Evolutionary conservation across 2,113 vertebrate species (phyloP), one percentile per base, ranked within the genome.

Genomic region (Oceanodroma tethys): DNA sequence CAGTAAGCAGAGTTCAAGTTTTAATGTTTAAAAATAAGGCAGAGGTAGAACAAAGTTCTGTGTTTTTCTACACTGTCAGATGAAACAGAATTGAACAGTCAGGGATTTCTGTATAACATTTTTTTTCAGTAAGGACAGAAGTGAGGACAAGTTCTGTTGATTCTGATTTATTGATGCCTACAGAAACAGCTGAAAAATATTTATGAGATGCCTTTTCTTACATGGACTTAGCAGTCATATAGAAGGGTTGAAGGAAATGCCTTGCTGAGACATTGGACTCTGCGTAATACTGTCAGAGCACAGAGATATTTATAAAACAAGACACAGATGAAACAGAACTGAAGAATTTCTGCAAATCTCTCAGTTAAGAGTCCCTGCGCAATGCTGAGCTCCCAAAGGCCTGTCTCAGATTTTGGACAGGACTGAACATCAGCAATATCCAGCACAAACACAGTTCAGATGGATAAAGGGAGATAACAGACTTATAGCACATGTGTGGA

Each of bases 1-100:
- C 48, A 50, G 58, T 79, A 94, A 95, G 81, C 47, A 82, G 86
- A 90, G 86, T 73, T 95, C 90, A 94, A 62, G 53, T 66, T 92
- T 86, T 91, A 86, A 34, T 80, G 7, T 85, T 72, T 63, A 62
- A 92, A 86, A 96, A 67, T 25, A 27, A 94, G 59, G 53, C 45
- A 80, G 59, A 68, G 53, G 42, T 72, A 94, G 47, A 78, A 90
- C 25, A 50, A 96, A 79, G 60, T 72, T 48, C 45, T 1, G 0
- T 75, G 53, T 8, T 82, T 88, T 87, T 47, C 59, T 85, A 16
- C 18, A 22, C 16, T 68, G 34, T 45, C 55, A 50, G 45, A 72
- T 80, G 47, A 89, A 94, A 92, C 10, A 48, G 52, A 80, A 47
- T 5, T 0, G 3, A 81, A 56, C n/a, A 59, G 68, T 40, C 25